Base-by-base conservation (phyloP, 2,797 vertebrate species). In the Emys orbicularis region DNA sequence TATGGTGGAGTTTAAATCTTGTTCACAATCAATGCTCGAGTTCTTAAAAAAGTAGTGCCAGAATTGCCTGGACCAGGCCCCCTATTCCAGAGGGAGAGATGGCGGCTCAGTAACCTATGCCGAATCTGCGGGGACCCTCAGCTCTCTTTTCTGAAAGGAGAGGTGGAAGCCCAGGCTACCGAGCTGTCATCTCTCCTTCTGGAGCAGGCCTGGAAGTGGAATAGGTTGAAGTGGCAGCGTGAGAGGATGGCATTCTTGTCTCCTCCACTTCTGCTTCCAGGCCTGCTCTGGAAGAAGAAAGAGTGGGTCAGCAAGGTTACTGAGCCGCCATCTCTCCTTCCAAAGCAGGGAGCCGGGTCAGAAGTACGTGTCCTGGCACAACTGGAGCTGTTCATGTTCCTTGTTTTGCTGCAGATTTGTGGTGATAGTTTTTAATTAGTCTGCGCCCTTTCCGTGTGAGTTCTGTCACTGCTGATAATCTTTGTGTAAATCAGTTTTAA, bases 401-500 rank as follows among this genome's bases (percentile, higher is more conserved):
- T 94, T 49, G 13, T 1, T 15, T 84, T 94, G 77, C 80, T 57
- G 5, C 37, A 89, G 85, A 86, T 90, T 47, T 47, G 7, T 84
- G n/a, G 34, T 81, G 5, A 29, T 91, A 93, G n/a, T 83, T 95
- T 90, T 97, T 96, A 81, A 94, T 97, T 94, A 80, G 82, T 81
- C 53, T 13, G 34, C 50, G 47, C 25, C 59, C 23, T 96, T 82
- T 94, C 76, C 80, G 84, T 85, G 86, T 93, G 37, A 91, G 79
- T 94, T 96, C 88, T 93, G 59, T 95, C 83, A 93, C 49, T 44
- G 90, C 10, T 21, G 72, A 95, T 94, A 93, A 94, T 97, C 86
- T 95, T 85, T 27, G 96, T 93, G 34, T 86, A 88, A 53, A 68
- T 97, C 84, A 94, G 72, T 91, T 96, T 91, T 94, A 92, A 91